These are phyloP conservation scores for Drosophila pullipes DNA, from an alignment of 2,888 invertebrate genomes.

Conservation along the genomic window DNA sequence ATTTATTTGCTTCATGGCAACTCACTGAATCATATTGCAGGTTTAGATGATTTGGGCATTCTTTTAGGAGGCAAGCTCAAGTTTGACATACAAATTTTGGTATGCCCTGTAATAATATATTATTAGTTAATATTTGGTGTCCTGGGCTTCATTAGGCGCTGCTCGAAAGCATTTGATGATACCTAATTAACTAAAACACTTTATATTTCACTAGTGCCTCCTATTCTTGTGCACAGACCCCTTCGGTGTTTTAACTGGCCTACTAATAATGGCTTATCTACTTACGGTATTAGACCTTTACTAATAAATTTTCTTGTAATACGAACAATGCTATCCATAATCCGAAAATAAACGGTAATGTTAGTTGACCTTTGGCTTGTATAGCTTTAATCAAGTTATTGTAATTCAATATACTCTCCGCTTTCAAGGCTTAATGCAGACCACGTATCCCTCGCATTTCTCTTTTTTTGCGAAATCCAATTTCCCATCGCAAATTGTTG, in stretches of 20 bases:
- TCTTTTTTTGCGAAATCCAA: constrained; percentile 38
- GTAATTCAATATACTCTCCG: constrained; percentile 20
- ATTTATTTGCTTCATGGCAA: not conserved
- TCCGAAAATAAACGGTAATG: constrained; percentile 6
- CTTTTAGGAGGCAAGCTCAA: not conserved
- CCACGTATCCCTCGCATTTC: constrained; percentile 19
- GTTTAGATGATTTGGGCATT: not conserved
- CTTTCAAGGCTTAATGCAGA: constrained; percentile 14
- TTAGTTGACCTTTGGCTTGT: constrained; percentile 19
- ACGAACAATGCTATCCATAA: not conserved
- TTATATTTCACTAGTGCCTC: not conserved
- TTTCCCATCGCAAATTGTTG: constrained; percentile 43
- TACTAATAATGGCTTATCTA: not conserved
- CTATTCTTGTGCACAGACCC: not conserved
- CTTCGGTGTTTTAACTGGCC: not conserved
- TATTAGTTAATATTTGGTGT: not conserved
- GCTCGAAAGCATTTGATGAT: not conserved
- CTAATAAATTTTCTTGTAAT: not conserved
- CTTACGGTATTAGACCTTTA: not conserved
- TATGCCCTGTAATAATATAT: not conserved
- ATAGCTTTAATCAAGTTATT: constrained; percentile 30
- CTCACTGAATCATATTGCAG: not conserved
- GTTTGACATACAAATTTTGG: not conserved
- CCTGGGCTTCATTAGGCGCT: not conserved
- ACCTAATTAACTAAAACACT: not conserved